Evolutionary conservation across 1,140 invertebrate species (phyloP), one percentile per base, ranked within the genome.

Genomic region (Drosophila lacertosa): DNA sequence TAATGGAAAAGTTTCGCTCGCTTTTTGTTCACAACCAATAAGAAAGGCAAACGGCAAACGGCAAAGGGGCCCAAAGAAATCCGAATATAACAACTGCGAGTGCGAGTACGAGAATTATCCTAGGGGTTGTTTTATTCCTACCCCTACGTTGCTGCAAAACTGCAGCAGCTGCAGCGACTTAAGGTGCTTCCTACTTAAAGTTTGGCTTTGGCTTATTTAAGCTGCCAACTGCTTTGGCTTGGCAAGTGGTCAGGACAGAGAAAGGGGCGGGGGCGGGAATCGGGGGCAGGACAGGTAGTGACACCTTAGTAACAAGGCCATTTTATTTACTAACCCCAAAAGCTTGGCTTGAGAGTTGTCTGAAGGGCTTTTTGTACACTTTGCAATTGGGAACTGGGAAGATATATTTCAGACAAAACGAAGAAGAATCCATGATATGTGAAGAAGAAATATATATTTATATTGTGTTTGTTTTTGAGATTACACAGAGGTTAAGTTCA

Each of bases 1-100:
- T 86, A 86, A 86, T 86, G 81, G 81, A 86, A 86, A 86, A 86
- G 81, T 84, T 86, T 58, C 29, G 54, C 57, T 73, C 62, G 60
- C 58, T 72, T 78, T 81, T 73, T 62, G 59, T 73, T 47, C 32
- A 29, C 42, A 64, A 20, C 59, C 67, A 70, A 64, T 70, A 64
- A 33, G 40, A 48, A 47, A 6, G n/a, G 35, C 24, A 39, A n/a
- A 47, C 10, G n/a, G 35, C 24, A 39, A n/a, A 15, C 16, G 22
- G 57, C 42, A 47, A 33, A 53, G 20, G 37, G 37, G 37, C 37
- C 24, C 44, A 50, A 58, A 18, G n/a, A 45, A 48, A 55, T 65
- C 48, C 50, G 40, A 55, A 58, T 68, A 76, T 79, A 70, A 65
- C 62, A 47, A 53, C 13, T 29, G n/a, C 26, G 15, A 33, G 48